Conservation (phyloP, 2,888 invertebrate genomes). For the Orthonychiurus folsomi region DNA sequence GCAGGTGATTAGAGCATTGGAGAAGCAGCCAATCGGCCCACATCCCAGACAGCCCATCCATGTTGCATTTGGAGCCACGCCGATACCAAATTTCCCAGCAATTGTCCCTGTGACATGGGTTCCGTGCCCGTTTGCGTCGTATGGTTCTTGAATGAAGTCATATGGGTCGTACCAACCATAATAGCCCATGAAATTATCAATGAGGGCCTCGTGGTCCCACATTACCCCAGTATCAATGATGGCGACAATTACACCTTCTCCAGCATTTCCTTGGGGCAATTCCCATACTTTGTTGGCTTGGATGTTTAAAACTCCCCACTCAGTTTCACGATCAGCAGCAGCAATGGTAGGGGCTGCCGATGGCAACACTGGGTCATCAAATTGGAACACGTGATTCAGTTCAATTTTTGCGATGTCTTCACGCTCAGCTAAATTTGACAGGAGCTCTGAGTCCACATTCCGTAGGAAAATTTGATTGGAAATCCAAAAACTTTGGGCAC, state of each 20-base stretch:
- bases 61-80: slow-evolving; percentile 11
- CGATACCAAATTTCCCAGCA: slow-evolving; percentile 4
- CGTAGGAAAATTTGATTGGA: too few relatives aligned
- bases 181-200: neutral
- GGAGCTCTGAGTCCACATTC: too few relatives aligned
- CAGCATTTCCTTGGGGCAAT: neutral
- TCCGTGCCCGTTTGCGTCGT: slow-evolving; percentile 11
- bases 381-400: too few relatives aligned
- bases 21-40: neutral
- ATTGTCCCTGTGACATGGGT: slow-evolving; percentile 11
- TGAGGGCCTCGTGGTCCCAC: neutral
- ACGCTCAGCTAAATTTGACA: too few relatives aligned
- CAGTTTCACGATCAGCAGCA: too few relatives aligned
- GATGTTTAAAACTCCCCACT: neutral
- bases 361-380: too few relatives aligned
- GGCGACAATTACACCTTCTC: neutral
- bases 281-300: neutral
- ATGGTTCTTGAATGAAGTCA: neutral
- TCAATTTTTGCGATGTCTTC: too few relatives aligned
- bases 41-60: slow-evolving; percentile 13
- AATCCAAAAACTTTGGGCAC: too few relatives aligned
- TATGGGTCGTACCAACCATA: neutral
- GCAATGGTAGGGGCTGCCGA: too few relatives aligned
- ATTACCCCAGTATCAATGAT: neutral
- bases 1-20: slow-evolving; percentile 5